Evolutionary conservation across 2,113 vertebrate species (phyloP).

Genomic region (Myotis brandtii): DNA sequence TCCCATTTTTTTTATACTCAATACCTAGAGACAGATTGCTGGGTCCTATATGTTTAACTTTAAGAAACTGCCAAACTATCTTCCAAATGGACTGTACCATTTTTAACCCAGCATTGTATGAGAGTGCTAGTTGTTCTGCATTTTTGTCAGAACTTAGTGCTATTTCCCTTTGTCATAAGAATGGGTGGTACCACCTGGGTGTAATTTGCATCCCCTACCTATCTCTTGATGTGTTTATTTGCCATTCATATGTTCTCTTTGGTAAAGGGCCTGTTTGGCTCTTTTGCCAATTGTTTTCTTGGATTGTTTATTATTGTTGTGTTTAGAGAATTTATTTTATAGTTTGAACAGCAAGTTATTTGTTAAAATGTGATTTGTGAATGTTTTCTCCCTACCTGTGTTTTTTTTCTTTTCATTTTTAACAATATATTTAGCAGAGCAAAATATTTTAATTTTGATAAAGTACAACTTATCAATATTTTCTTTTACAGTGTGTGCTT

Average conservation of each 20-base stretch:
- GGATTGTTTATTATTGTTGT: neutral
- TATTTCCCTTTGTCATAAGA: neutral
- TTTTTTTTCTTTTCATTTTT: conserved; percentile 29
- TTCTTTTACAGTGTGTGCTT: neutral
- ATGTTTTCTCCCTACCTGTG: neutral
- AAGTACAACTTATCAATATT: neutral
- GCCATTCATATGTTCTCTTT: neutral
- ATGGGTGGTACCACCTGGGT: neutral
- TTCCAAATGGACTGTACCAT: neutral
- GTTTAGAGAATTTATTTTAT: neutral
- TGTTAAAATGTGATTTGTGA: neutral
- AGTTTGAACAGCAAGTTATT: neutral
- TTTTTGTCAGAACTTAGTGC: neutral
- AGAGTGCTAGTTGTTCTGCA: neutral
- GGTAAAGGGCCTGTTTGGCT: neutral
- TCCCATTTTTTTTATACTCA: neutral
- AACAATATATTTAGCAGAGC: neutral
- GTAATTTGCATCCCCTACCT: neutral
- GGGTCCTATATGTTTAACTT: neutral
- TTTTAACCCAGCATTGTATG: neutral
- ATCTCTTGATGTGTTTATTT: neutral
- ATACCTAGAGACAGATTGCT: neutral
- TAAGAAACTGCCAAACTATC: neutral
- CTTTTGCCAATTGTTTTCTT: neutral
- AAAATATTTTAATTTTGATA: conserved; percentile 21